Percentiles rank a stretch among this genome's conserved stretches.
Conservation (phyloP, 2,113 vertebrate species). For the Proteles cristata region DNA sequence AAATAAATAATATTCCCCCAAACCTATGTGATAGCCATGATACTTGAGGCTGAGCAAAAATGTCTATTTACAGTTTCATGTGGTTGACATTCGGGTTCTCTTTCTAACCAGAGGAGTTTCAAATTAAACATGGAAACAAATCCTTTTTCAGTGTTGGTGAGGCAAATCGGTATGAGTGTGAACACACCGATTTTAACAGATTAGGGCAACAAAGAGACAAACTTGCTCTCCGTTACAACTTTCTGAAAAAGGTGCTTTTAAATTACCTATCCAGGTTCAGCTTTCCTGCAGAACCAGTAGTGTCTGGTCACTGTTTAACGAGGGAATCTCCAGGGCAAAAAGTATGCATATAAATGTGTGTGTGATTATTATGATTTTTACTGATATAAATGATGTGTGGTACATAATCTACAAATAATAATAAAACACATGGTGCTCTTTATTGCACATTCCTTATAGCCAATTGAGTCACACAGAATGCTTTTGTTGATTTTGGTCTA, state of each 20-base stretch:
- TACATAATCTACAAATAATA: not conserved
- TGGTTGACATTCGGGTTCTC: not conserved
- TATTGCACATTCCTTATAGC: not conserved
- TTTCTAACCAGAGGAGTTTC: slow-evolving; percentile 20
- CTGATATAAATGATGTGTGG: not conserved
- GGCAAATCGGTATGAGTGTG: not conserved
- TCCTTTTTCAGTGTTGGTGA: not conserved
- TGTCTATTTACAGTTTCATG: not conserved
- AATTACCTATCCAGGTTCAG: not conserved
- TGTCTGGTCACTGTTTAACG: not conserved
- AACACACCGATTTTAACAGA: not conserved
- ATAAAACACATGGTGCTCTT: not conserved
- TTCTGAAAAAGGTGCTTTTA: not conserved
- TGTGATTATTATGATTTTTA: not conserved
- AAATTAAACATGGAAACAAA: slow-evolving; percentile 24
- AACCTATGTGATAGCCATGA: not conserved
- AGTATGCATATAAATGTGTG: not conserved
- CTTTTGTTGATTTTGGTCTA: not conserved
- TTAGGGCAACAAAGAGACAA: not conserved
- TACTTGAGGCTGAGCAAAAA: not conserved
- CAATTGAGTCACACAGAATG: not conserved
- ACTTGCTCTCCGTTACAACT: not conserved
- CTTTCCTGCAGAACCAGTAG: not conserved
- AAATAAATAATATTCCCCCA: not conserved
- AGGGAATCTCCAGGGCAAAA: not conserved